These are phyloP conservation scores for Caerostris extrusa DNA, from an alignment of 1,140 invertebrate species.

Conservation along the genomic window DNA sequence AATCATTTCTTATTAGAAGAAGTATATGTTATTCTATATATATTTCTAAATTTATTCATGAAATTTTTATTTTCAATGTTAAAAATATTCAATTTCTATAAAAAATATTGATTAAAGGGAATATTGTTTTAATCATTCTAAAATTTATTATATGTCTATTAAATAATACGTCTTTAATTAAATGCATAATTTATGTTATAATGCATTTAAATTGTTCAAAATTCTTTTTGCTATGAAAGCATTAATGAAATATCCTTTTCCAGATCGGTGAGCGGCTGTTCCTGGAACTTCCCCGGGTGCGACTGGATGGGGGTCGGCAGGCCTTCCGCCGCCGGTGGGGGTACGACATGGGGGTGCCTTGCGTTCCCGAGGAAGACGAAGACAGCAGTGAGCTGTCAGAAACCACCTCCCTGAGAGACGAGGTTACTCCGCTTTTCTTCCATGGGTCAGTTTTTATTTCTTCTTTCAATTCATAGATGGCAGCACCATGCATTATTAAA, in stretches of 20 bases:
- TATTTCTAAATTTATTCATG: no score
- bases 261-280: constrained; percentile 77
- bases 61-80: no score
- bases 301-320: constrained; percentile 86
- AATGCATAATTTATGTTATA: no score
- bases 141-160: no score
- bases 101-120: no score
- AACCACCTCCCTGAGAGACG: constrained; percentile 79
- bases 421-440: constrained; percentile 77
- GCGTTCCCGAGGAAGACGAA: constrained; percentile 86
- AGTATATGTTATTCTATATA: no score
- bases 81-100: no score
- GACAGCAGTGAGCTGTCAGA: constrained; percentile 83
- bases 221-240: not conserved
- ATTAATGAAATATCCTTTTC: not conserved
- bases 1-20: no score
- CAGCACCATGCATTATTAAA: not conserved
- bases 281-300: constrained; percentile 86
- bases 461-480: constrained; percentile 15
- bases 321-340: constrained; percentile 86
- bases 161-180: no score
- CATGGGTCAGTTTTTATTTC: constrained; percentile 76
- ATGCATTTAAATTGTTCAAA: not conserved
- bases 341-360: constrained; percentile 85
- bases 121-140: no score